Evolutionary conservation across 2,113 vertebrate species (phyloP).

Genomic region (Corythaixoides concolor): DNA sequence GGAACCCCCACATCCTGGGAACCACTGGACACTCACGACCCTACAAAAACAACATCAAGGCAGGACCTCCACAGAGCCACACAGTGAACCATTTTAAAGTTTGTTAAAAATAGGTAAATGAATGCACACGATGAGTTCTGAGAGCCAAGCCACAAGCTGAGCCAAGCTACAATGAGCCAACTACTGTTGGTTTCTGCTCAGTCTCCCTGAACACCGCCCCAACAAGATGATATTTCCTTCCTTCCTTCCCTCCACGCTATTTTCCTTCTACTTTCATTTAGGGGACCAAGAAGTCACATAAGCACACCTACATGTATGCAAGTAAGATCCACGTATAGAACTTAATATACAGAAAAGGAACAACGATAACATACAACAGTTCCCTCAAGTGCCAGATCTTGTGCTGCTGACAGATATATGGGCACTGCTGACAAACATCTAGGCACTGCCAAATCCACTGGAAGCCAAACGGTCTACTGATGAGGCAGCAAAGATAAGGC

Average conservation of each 20-base stretch:
- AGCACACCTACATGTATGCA: background rate
- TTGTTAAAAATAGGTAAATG: conserved; percentile 1
- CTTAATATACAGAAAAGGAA: background rate
- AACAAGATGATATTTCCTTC: background rate
- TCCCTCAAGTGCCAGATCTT: background rate
- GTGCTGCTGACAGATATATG: background rate
- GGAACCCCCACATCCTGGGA: too few species aligned
- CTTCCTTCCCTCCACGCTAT: background rate
- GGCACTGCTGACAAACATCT: background rate
- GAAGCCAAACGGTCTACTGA: background rate
- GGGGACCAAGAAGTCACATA: background rate
- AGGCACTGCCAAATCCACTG: background rate
- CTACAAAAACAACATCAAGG: background rate
- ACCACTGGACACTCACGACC: background rate
- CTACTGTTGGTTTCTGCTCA: background rate
- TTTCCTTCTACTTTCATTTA: background rate
- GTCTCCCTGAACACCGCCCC: background rate
- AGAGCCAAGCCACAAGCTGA: background rate
- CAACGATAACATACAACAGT: background rate
- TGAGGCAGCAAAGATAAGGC: background rate
- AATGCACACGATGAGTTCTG: background rate
- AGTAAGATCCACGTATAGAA: background rate
- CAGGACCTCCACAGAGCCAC: background rate
- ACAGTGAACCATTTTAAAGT: background rate
- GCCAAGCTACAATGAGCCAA: background rate